These are phyloP conservation scores for Sinocyclocheilus rhinocerous DNA, from an alignment of 2,113 vertebrate species.

Conservation along the genomic window DNA sequence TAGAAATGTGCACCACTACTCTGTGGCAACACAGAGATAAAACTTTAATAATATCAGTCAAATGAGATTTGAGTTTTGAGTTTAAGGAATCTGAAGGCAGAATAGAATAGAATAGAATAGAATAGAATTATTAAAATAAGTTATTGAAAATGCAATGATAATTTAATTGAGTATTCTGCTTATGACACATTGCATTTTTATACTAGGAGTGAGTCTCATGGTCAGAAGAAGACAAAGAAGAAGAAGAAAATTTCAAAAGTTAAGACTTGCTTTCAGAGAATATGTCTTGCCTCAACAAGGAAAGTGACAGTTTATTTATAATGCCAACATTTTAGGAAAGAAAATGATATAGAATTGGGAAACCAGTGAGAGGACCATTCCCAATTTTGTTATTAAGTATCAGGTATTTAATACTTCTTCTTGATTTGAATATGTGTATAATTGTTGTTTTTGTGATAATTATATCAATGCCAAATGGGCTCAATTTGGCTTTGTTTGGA, in stretches of 20 bases:
- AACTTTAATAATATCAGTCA: no score
- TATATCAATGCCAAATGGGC: not conserved
- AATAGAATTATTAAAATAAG: not conserved
- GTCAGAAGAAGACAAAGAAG: not conserved
- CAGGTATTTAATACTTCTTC: not conserved
- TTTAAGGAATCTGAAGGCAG: no score
- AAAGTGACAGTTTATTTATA: not conserved
- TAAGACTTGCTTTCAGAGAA: not conserved
- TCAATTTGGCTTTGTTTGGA: not conserved
- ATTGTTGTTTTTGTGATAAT: not conserved
- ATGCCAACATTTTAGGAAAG: not conserved
- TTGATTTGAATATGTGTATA: not conserved
- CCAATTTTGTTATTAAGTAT: not conserved
- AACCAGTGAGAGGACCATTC: not conserved
- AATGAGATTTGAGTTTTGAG: not conserved
- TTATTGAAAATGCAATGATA: not conserved
- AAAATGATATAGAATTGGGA: not conserved
- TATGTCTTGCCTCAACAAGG: not conserved
- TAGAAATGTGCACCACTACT: no score
- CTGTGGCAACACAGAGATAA: no score
- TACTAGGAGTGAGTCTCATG: not conserved
- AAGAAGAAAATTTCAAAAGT: not conserved
- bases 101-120: not conserved
- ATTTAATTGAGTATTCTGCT: not conserved
- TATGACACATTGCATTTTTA: not conserved